These are phyloP conservation scores for Hylomyscus alleni DNA, from an alignment of 2,797 vertebrate species.

Conservation along the genomic window DNA sequence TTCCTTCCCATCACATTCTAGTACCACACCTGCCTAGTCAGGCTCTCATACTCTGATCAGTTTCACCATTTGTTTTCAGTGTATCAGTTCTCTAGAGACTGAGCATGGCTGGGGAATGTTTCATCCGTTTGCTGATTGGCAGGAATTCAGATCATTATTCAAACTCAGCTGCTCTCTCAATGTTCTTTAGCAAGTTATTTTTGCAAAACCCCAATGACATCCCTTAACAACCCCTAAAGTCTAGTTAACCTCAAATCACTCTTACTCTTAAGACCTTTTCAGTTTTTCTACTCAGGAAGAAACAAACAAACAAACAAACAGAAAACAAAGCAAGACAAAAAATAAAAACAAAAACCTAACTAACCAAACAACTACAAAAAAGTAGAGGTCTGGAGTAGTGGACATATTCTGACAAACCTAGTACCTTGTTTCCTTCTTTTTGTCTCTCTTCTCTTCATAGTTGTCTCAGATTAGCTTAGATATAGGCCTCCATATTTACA, in stretches of 20 bases:
- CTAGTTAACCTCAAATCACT: not conserved
- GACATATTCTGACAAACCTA: not conserved
- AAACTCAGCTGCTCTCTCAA: slow-evolving; percentile 17
- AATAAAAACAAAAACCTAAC: not conserved
- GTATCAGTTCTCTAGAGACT: not conserved
- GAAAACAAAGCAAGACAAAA: not conserved
- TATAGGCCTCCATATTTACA: not conserved
- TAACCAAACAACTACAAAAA: not conserved
- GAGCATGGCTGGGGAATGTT: not conserved
- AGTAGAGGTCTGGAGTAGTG: not conserved
- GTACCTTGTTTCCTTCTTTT: not conserved
- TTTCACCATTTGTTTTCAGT: slow-evolving; percentile 39
- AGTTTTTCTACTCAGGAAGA: slow-evolving; percentile 3
- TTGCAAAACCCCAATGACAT: slow-evolving; percentile 15
- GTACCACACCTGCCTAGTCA: slow-evolving; percentile 11
- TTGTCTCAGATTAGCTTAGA: not conserved
- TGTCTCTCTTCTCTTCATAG: not conserved
- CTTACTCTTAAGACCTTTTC: slow-evolving; percentile 2
- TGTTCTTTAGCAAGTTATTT: slow-evolving; percentile 48
- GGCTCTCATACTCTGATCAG: not conserved
- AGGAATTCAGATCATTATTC: slow-evolving; percentile 43
- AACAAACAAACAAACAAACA: too few species aligned
- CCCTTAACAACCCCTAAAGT: slow-evolving; percentile 13
- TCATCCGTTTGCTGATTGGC: slow-evolving; percentile 1
- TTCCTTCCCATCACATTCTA: not conserved